Conservation (phyloP, 2,888 invertebrate genomes). For the Drosophila flavopinicola region DNA sequence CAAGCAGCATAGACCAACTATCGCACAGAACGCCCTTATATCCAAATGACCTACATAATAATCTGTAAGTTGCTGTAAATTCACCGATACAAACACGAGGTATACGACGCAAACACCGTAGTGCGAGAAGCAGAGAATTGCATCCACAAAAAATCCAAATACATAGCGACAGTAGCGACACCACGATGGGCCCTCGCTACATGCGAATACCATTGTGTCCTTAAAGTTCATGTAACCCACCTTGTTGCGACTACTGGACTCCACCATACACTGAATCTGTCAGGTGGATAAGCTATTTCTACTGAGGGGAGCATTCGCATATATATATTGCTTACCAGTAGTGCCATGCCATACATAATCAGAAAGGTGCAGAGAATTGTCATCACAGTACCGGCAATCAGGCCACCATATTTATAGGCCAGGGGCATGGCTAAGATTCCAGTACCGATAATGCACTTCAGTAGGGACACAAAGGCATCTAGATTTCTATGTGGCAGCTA, state of each 20-base stretch:
- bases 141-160: slow-evolving; percentile 86
- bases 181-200: slow-evolving; percentile 40
- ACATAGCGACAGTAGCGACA: neutral
- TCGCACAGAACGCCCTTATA: slow-evolving; percentile 83
- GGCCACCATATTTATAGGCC: slow-evolving; percentile 45
- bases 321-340: slow-evolving; percentile 45
- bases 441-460: slow-evolving; percentile 54
- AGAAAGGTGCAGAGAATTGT: slow-evolving; percentile 2
- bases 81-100: slow-evolving; percentile 94
- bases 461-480: slow-evolving; percentile 43
- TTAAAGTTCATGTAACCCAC: slow-evolving; percentile 42
- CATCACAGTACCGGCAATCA: slow-evolving; percentile 36
- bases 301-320: neutral
- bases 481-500: slow-evolving; percentile 17
- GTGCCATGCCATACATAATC: slow-evolving; percentile 52
- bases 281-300: neutral
- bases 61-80: slow-evolving; percentile 90
- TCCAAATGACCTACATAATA: slow-evolving; percentile 82
- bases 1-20: slow-evolving; percentile 88
- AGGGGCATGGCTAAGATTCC: slow-evolving; percentile 62
- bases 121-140: slow-evolving; percentile 92
- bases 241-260: slow-evolving; percentile 21
- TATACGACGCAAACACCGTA: slow-evolving; percentile 98
- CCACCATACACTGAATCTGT: slow-evolving; percentile 53
- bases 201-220: slow-evolving; percentile 46